These are phyloP conservation scores for Itoplectis maculator DNA, from an alignment of 2,888 invertebrate genomes.

Conservation along the genomic window DNA sequence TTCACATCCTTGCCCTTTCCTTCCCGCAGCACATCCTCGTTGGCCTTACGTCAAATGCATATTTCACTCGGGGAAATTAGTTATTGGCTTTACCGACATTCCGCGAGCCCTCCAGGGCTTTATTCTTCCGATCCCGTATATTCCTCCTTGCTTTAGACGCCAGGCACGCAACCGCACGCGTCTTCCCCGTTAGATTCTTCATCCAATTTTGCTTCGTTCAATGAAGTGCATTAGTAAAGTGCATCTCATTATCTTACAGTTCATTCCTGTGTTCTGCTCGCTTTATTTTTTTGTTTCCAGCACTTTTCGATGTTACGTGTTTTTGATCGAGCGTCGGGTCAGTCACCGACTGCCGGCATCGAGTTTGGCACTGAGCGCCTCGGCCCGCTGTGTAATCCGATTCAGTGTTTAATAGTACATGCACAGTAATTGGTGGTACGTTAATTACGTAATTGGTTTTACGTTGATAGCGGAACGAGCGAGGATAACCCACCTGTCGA, in stretches of 20 bases:
- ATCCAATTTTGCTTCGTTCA: not conserved
- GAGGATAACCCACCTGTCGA: conserved; percentile 13
- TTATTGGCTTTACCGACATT: conserved; percentile 28
- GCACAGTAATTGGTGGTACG: conserved; percentile 27
- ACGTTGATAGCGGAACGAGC: conserved; percentile 5
- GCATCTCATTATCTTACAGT: not conserved
- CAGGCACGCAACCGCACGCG: not conserved
- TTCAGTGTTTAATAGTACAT: conserved; percentile 25
- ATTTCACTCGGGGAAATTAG: conserved; percentile 34
- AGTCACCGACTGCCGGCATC: not conserved
- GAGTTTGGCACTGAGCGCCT: conserved; percentile 1
- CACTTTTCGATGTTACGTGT: not conserved
- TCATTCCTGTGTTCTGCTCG: not conserved
- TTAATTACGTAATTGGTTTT: conserved; percentile 39
- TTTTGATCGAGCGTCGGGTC: conserved; percentile 6
- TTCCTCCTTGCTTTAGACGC: not conserved
- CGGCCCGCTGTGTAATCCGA: conserved; percentile 26
- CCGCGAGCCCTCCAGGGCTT: not conserved
- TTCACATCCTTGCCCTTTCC: not conserved
- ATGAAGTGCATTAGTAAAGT: conserved; percentile 1
- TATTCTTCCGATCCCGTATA: conserved; percentile 7
- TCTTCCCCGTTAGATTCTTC: not conserved
- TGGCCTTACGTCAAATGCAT: conserved; percentile 20
- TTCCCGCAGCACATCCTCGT: conserved; percentile 8
- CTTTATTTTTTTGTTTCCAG: not conserved